Conservation (phyloP, 2,888 invertebrate species). For the Molorchus minor region DNA sequence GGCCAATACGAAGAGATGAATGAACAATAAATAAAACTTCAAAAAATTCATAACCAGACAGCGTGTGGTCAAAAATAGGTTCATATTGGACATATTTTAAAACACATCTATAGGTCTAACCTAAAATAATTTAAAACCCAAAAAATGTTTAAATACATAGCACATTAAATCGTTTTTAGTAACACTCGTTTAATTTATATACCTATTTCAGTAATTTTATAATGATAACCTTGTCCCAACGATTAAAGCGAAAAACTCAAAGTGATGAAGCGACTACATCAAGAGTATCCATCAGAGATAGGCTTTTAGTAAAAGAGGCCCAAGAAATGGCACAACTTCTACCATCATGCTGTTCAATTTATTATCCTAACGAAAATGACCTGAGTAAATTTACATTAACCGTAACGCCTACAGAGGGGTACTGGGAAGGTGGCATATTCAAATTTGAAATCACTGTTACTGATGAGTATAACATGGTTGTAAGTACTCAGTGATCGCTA, state of each 20-base stretch:
- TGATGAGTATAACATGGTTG: constrained; percentile 96
- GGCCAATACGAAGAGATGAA: no score
- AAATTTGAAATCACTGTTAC: constrained; percentile 86
- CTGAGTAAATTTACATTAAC: constrained; percentile 82
- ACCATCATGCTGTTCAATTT: constrained; percentile 80
- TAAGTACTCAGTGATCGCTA: constrained; percentile 65
- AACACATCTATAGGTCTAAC: not conserved
- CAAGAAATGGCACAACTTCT: constrained; percentile 88
- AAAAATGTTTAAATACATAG: not conserved
- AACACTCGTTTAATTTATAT: not conserved
- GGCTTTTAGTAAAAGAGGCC: constrained; percentile 81
- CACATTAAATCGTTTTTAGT: not conserved
- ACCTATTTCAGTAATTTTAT: constrained; percentile 1
- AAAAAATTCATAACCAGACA: no score
- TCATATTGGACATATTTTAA: not conserved
- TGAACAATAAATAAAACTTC: no score
- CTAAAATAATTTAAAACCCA: not conserved
- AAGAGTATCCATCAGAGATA: constrained; percentile 80
- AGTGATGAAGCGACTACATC: constrained; percentile 58
- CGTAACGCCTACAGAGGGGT: constrained; percentile 85
- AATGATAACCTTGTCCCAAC: constrained; percentile 80
- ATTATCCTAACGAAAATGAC: constrained; percentile 84
- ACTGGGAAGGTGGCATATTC: constrained; percentile 89
- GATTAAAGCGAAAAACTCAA: constrained; percentile 71
- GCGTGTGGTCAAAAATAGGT: no score